Evolutionary conservation across 2,113 vertebrate genomes (phyloP), one percentile per base, ranked within the genome.

Genomic region (Cololabis saira): DNA sequence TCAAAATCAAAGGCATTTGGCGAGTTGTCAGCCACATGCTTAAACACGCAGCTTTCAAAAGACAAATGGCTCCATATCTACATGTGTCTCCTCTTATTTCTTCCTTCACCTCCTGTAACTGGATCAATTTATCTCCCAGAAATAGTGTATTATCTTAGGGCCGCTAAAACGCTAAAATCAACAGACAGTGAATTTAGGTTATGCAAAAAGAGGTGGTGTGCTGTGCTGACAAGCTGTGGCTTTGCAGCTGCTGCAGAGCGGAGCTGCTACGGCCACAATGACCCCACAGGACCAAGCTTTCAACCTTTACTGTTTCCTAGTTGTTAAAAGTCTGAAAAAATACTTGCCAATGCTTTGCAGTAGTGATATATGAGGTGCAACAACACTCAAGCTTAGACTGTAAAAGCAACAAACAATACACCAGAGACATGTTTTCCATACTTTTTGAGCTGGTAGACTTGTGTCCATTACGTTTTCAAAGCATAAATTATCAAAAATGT

Each of bases 51-150:
- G 69, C 44, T 69, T 83, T 61, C 18, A 65, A 65, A 64, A 73
- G 49, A 75, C 44, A 78, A 37, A 37, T 37, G 10, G 33, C 33
- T 37, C 33, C 33, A 37, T 37, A 52, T 65, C 37, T 58, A 42
- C 27, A 42, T 60, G 27, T n/a, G 37, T 47, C 37, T 56, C 30
- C 10, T 9, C 37, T 50, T 49, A 17, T 59, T 68, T 22, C 45
- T 59, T 57, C 58, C 43, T 63, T 74, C n/a, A 64, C 22, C 51
- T 67, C 61, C 22, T 63, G 68, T 60, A 62, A 76, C 43, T 5
- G 18, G 56, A 78, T 76, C 71, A 43, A 67, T 80, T 69, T n/a
- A 14, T 51, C 9, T 61, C 44, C n/a, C 45, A 62, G 51, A 76
- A 81, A 69, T 44, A 79, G 10, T 37, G 5, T 37, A 37, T 37